phyloP scores from a whole-genome alignment of 2,888 invertebrate species.

The Chorisops tibialis region DNA sequence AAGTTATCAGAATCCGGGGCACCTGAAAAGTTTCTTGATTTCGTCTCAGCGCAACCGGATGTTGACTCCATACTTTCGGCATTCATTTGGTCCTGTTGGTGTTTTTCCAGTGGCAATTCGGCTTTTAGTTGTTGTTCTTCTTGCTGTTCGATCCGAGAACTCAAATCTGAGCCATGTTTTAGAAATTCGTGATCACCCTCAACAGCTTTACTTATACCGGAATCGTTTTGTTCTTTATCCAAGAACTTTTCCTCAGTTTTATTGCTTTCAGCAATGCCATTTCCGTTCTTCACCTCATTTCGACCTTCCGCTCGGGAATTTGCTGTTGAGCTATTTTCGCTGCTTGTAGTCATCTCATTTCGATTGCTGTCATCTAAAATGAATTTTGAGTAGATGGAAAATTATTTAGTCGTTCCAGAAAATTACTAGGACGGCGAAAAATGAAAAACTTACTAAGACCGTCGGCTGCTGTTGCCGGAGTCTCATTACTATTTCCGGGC shows the following conservation, averaged over 20 bases:
- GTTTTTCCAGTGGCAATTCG: neutral
- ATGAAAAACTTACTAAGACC: conserved; percentile 24
- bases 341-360: conserved; percentile 14
- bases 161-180: too few species aligned
- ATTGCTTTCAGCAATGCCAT: conserved; percentile 30
- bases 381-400: conserved; percentile 17
- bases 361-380: conserved; percentile 25
- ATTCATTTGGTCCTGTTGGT: neutral
- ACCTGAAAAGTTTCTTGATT: conserved; percentile 7
- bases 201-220: neutral
- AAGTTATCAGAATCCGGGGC: neutral
- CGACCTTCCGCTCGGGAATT: conserved; percentile 28
- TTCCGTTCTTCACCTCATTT: conserved; percentile 32
- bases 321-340: conserved; percentile 1
- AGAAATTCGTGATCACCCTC: neutral
- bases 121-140: neutral
- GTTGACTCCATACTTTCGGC: neutral
- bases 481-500: conserved; percentile 4
- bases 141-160: too few species aligned
- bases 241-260: conserved; percentile 18
- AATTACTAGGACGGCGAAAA: neutral
- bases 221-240: conserved; percentile 2
- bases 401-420: conserved; percentile 8
- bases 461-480: neutral
- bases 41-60: conserved; percentile 9